These are phyloP conservation scores for Lepeophtheirus salmonis DNA, from an alignment of 1,140 invertebrate species.

Conservation along the genomic window DNA sequence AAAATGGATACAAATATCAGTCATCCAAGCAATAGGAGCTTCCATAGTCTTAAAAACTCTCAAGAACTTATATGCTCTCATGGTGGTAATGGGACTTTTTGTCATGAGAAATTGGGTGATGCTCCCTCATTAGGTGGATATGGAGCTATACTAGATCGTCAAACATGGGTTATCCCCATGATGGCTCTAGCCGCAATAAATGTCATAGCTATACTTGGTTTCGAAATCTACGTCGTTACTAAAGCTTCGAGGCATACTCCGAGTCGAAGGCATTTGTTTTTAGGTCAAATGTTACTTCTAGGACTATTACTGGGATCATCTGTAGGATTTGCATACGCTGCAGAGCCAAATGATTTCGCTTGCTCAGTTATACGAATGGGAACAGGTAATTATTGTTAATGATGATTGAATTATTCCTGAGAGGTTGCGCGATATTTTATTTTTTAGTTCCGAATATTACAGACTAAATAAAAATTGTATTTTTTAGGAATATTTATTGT, in stretches of 20 bases:
- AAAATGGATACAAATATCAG: too few species aligned
- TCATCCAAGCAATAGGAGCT: too few species aligned
- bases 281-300: constrained; percentile 71
- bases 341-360: constrained; percentile 52
- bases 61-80: too few species aligned
- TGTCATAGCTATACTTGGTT: constrained; percentile 56
- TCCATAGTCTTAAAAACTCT: too few species aligned
- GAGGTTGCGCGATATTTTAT: too few species aligned
- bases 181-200: constrained; percentile 53
- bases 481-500: too few species aligned
- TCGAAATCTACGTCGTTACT: constrained; percentile 73
- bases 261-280: constrained; percentile 60
- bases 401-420: too few species aligned
- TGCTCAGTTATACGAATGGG: constrained; percentile 65
- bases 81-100: too few species aligned
- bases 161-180: constrained; percentile 67
- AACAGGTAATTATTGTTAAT: too few species aligned
- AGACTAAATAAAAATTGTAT: too few species aligned
- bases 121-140: constrained; percentile 20
- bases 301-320: constrained; percentile 65
- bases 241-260: constrained; percentile 63
- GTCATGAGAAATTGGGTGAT: constrained; percentile 26
- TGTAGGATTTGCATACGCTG: constrained; percentile 53
- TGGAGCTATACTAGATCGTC: constrained; percentile 37
- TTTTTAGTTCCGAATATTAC: too few species aligned